Evolutionary conservation across 2,888 invertebrate genomes (phyloP).

Genomic region (Biston betularia): DNA sequence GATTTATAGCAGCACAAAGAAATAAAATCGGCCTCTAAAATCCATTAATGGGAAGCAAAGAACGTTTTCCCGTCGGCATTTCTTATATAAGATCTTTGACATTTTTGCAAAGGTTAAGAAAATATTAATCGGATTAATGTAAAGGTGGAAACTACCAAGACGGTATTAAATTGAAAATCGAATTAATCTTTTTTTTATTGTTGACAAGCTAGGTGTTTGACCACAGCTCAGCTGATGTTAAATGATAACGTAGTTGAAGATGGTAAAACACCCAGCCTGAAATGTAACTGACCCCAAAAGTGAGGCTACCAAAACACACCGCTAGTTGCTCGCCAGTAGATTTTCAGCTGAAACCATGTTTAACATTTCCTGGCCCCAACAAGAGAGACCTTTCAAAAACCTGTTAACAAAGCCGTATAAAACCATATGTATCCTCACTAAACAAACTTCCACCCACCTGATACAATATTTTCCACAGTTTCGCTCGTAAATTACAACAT

Average conservation of each 20-base stretch:
- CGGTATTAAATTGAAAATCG: too few relatives aligned
- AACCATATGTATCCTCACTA: conserved; percentile 12
- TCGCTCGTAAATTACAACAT: conserved; percentile 28
- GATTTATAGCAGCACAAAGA: conserved; percentile 27
- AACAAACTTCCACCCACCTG: conserved; percentile 17
- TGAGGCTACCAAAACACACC: too few relatives aligned
- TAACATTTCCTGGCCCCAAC: background rate
- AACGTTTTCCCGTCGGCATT: conserved; percentile 23
- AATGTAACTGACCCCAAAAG: too few relatives aligned
- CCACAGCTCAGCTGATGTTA: too few relatives aligned
- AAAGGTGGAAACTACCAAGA: too few relatives aligned
- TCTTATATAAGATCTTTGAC: conserved; percentile 23
- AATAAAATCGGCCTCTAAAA: conserved; percentile 28
- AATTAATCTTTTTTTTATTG: too few relatives aligned
- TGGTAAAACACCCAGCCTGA: too few relatives aligned
- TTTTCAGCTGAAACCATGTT: too few relatives aligned
- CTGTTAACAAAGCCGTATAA: conserved; percentile 19
- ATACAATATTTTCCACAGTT: conserved; percentile 23
- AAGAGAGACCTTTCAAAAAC: conserved; percentile 1
- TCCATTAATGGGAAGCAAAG: conserved; percentile 24
- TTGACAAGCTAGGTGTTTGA: too few relatives aligned
- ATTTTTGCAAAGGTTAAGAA: conserved; percentile 17
- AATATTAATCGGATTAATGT: conserved; percentile 2
- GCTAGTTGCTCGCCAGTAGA: too few relatives aligned
- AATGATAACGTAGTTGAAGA: too few relatives aligned